Conservation (phyloP, 1,140 invertebrate genomes). For the Asobara japonica region DNA sequence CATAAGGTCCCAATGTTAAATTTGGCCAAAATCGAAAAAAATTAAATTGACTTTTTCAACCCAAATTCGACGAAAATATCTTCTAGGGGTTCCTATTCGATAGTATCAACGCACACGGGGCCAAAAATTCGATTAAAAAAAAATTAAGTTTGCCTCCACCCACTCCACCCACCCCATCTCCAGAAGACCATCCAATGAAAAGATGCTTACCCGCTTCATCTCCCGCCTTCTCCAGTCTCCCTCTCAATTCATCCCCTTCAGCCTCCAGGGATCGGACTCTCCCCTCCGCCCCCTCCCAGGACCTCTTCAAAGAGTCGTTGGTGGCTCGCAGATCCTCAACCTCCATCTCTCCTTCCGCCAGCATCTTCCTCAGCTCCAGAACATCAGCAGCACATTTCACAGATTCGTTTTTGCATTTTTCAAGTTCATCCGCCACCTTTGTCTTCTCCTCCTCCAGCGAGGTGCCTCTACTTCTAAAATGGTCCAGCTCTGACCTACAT, state of each 20-base stretch:
- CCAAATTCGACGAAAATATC: too few species aligned
- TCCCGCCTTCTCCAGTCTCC: not conserved
- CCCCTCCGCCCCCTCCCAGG: not conserved
- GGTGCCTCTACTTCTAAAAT: not conserved
- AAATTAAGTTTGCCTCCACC: too few species aligned
- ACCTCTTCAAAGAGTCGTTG: not conserved
- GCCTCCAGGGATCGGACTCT: not conserved
- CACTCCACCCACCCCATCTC: too few species aligned
- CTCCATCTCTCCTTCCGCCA: not conserved
- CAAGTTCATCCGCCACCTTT: not conserved
- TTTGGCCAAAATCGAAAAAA: too few species aligned
- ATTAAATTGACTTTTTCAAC: too few species aligned
- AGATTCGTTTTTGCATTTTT: not conserved
- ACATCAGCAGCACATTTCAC: not conserved
- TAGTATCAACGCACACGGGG: too few species aligned
- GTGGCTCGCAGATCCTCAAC: not conserved
- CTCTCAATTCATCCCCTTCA: constrained; percentile 13
- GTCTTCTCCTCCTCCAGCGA: constrained; percentile 11
- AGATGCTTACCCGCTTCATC: not conserved
- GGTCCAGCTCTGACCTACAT: not conserved
- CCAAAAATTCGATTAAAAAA: too few species aligned
- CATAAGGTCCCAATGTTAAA: too few species aligned
- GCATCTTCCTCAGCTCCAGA: not conserved
- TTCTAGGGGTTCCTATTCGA: too few species aligned
- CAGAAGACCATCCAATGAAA: too few species aligned